Conservation (phyloP, 2,797 vertebrate species). For the Acestrorhynchus altus region DNA sequence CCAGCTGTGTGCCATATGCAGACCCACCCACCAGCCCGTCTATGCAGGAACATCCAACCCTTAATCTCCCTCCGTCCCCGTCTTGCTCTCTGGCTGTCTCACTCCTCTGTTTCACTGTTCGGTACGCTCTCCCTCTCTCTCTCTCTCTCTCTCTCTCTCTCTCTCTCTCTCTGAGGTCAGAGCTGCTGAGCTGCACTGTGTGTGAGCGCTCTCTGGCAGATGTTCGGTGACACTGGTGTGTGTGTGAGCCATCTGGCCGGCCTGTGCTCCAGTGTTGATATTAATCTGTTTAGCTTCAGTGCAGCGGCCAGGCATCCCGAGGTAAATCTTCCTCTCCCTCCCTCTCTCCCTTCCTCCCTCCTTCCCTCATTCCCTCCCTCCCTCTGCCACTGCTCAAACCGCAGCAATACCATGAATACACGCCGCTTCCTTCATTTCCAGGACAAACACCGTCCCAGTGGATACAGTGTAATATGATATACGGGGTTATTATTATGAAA, state of each 20-base stretch:
- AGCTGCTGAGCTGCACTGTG: constrained; percentile 47
- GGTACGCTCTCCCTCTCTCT: constrained; percentile 58
- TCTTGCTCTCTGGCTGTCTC: constrained; percentile 65
- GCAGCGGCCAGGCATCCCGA: constrained; percentile 65
- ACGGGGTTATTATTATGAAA: no score
- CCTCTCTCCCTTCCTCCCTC: constrained; percentile 62
- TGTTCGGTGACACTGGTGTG: constrained; percentile 76
- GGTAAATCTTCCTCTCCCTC: constrained; percentile 70
- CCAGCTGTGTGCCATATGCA: constrained; percentile 63
- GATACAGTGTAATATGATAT: no score
- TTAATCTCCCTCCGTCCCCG: constrained; percentile 69
- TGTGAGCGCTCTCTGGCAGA: constrained; percentile 74
- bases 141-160: constrained; percentile 42
- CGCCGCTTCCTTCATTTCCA: constrained; percentile 26
- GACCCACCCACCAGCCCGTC: constrained; percentile 38
- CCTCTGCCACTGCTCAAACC: constrained; percentile 65
- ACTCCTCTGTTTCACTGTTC: constrained; percentile 48
- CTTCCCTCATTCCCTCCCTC: constrained; percentile 65
- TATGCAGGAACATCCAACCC: constrained; percentile 59
- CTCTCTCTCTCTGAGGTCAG: constrained; percentile 18
- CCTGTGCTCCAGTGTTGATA: constrained; percentile 80
- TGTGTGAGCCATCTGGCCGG: constrained; percentile 77
- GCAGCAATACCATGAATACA: constrained; percentile 51
- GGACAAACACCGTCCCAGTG: constrained; percentile 32
- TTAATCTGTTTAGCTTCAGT: constrained; percentile 82